Conservation (phyloP, 2,888 invertebrate species). For the Acanthosepion pharaonis region DNA sequence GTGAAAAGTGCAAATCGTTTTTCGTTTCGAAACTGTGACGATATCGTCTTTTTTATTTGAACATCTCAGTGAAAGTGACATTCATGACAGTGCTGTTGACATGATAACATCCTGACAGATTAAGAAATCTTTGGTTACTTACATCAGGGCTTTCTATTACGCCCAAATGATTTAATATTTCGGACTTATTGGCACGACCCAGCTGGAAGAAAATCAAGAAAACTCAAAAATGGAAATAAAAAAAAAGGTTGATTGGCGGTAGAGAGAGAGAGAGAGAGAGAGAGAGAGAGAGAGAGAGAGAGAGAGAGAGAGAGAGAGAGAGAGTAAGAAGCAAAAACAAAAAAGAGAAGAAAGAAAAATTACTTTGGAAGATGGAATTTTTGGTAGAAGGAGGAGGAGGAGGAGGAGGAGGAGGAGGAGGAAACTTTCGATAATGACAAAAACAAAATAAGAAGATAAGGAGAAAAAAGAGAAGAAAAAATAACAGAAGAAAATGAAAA, state of each 20-base stretch:
- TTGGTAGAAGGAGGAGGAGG: no score
- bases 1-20: no score
- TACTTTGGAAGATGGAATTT: no score
- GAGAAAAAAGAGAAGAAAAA: not conserved
- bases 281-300: not conserved
- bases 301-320: not conserved
- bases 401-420: not conserved
- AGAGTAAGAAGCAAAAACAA: no score
- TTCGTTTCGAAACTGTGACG: no score
- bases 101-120: not conserved
- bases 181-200: slow-evolving; percentile 4
- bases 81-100: not conserved
- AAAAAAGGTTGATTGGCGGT: not conserved
- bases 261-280: not conserved
- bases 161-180: not conserved
- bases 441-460: not conserved
- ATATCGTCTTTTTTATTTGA: no score
- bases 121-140: not conserved
- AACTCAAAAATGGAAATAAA: not conserved
- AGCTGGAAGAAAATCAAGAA: not conserved
- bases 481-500: not conserved
- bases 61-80: not conserved
- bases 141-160: not conserved
- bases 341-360: no score
- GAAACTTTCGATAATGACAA: not conserved